Evolutionary conservation across 92 coral and sea anemone species (phyloP).

Genomic region (Meandrina meandrites): DNA sequence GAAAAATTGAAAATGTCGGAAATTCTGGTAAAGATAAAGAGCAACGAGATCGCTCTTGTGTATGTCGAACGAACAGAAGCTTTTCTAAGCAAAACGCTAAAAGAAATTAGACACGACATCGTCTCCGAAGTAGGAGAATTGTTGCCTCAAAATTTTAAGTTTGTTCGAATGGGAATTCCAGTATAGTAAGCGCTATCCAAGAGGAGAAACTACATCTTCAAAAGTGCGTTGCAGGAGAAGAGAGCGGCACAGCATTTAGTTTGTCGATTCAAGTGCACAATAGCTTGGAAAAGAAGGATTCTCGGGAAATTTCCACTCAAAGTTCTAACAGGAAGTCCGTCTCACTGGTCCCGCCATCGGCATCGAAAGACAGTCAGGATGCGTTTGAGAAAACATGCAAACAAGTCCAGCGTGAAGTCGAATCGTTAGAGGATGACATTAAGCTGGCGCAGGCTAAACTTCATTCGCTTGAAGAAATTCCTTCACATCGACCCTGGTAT

Average conservation of each 20-base stretch:
- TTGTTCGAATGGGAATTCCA: too few species aligned
- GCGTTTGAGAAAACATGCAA: conserved; percentile 4
- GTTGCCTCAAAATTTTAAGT: too few species aligned
- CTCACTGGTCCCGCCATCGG: neutral
- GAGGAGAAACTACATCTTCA: too few species aligned
- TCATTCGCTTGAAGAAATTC: conserved; percentile 23
- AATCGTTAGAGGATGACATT: conserved; percentile 20
- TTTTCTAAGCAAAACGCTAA: neutral
- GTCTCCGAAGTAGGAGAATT: neutral
- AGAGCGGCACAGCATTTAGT: neutral
- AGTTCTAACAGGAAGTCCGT: conserved; percentile 3
- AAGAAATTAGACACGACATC: neutral
- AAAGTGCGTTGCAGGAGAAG: neutral
- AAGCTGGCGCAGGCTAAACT: conserved; percentile 17
- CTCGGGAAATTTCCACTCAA: conserved; percentile 8
- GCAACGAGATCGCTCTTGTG: neutral
- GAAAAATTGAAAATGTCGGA: too few species aligned
- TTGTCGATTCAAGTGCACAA: neutral
- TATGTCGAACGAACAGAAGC: neutral
- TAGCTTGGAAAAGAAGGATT: neutral
- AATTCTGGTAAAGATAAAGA: too few species aligned
- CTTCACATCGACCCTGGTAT: conserved; percentile 5
- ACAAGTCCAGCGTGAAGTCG: conserved; percentile 7
- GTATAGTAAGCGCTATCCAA: too few species aligned
- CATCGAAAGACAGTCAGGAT: conserved; percentile 15